Evolutionary conservation across 1,140 invertebrate genomes (phyloP).

Genomic region (Meloidogyne hapla): DNA sequence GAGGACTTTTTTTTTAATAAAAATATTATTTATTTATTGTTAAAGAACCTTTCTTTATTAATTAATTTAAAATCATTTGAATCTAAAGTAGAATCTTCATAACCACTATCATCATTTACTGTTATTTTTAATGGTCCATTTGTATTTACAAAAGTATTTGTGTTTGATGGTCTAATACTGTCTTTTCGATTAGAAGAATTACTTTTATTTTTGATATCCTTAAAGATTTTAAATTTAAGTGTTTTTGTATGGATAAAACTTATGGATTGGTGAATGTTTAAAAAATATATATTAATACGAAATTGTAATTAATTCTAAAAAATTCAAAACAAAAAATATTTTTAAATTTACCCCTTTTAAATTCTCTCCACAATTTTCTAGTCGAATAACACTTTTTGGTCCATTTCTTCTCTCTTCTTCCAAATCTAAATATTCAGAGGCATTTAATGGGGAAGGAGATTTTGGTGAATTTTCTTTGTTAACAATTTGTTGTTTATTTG

Average conservation of each 20-base stretch:
- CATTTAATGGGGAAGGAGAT: not conserved
- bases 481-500: not conserved
- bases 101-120: not conserved
- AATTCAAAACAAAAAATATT: not conserved
- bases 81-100: conserved; percentile 2
- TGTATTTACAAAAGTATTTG: not conserved
- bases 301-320: too few species aligned
- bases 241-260: too few species aligned
- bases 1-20: not conserved
- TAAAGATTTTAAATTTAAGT: too few species aligned
- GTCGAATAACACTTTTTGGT: not conserved
- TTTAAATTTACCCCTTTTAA: not conserved
- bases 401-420: not conserved
- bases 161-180: not conserved
- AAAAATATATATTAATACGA: too few species aligned
- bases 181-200: not conserved
- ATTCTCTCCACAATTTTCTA: not conserved
- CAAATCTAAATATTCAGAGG: not conserved
- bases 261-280: too few species aligned
- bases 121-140: not conserved
- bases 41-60: not conserved
- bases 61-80: conserved; percentile 1
- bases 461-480: not conserved
- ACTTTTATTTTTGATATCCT: not conserved
- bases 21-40: too few species aligned